These are phyloP conservation scores for Notodonta ziczac DNA, from an alignment of 2,888 invertebrate species.

Conservation along the genomic window DNA sequence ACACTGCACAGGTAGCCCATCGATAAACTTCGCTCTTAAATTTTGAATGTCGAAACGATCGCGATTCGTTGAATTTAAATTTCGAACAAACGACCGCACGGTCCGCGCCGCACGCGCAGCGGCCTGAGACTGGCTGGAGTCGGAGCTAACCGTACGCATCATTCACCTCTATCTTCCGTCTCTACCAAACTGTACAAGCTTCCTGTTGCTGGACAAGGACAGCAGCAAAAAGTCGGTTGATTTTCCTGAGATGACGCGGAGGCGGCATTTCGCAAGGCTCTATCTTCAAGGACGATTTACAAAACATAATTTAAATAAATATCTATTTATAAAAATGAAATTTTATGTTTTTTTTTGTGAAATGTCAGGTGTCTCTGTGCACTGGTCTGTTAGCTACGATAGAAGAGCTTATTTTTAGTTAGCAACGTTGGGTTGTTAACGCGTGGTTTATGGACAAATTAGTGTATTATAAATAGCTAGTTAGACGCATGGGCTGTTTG, in stretches of 20 bases:
- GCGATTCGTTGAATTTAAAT: conserved; percentile 28
- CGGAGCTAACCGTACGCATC: conserved; percentile 56
- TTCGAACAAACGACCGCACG: conserved; percentile 60
- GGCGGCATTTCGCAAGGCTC: conserved; percentile 69
- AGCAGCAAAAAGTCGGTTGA: conserved; percentile 47
- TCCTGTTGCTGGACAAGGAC: conserved; percentile 50
- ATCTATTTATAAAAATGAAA: conserved; percentile 11
- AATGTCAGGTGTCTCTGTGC: conserved; percentile 56
- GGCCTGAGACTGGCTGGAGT: conserved; percentile 78
- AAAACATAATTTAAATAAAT: conserved; percentile 58
- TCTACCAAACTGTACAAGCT: conserved; percentile 50
- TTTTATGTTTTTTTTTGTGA: conserved; percentile 43
- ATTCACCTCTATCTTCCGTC: conserved; percentile 58
- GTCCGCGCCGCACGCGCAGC: conserved; percentile 74
- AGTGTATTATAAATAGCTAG: conserved; percentile 29
- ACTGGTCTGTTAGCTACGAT: conserved; percentile 38
- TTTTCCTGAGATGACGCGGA: conserved; percentile 54
- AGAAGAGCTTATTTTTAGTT: conserved; percentile 53
- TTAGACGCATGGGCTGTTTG: conserved; percentile 23
- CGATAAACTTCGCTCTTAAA: conserved; percentile 66
- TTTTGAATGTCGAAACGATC: conserved; percentile 38
- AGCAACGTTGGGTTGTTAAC: conserved; percentile 27
- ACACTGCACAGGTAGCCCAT: conserved; percentile 54
- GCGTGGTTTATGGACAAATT: conserved; percentile 40
- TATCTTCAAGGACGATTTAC: conserved; percentile 72